These are phyloP conservation scores for Bucorvus abyssinicus DNA, from an alignment of 2,797 vertebrate species.

Conservation along the genomic window DNA sequence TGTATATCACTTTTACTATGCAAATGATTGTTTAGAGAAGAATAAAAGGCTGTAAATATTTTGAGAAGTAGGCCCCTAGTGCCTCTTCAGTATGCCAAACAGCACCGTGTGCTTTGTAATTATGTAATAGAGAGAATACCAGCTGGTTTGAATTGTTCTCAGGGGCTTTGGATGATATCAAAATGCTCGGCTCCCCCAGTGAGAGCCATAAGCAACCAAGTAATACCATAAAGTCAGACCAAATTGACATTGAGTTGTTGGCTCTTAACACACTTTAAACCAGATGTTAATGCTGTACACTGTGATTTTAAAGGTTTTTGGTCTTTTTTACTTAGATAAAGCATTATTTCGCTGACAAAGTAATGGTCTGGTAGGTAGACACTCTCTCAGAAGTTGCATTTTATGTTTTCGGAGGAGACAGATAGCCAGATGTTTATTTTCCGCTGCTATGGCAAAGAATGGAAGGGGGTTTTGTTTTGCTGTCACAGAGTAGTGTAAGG, in stretches of 20 bases:
- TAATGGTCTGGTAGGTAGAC: background rate
- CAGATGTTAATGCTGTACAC: conserved; percentile 68
- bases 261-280: conserved; percentile 71
- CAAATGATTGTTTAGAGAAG: conserved; percentile 82
- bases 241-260: conserved; percentile 76
- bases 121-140: conserved; percentile 78
- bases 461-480: background rate
- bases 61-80: conserved; percentile 79
- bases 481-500: background rate
- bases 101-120: conserved; percentile 69
- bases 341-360: conserved; percentile 4
- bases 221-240: conserved; percentile 66
- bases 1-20: conserved; percentile 75
- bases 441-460: background rate
- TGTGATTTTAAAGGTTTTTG: background rate
- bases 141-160: conserved; percentile 78
- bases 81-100: conserved; percentile 78
- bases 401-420: background rate
- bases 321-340: background rate
- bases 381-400: background rate
- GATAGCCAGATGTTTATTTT: background rate
- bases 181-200: conserved; percentile 64
- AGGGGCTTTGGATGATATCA: conserved; percentile 69
- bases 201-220: conserved; percentile 72
- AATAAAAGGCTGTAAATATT: conserved; percentile 83